Evolutionary conservation across 2,888 invertebrate genomes (phyloP), one percentile per base, ranked within the genome.

Genomic region (Dorcus hopei): DNA sequence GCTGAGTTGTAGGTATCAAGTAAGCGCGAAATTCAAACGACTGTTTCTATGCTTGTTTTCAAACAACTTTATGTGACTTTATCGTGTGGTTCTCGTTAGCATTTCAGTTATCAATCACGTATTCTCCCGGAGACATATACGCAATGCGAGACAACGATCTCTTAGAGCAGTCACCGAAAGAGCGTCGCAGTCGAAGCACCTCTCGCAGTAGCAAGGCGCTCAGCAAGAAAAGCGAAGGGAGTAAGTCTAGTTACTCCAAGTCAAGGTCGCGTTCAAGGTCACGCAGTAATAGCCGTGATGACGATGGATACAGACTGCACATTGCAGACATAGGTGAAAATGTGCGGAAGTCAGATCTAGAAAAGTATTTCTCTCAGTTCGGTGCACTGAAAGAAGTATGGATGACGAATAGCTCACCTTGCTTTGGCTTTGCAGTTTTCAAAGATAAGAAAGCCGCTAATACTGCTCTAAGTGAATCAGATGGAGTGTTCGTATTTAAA

Each of bases 381-480:
- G 85, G 84, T 1, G 75, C 75, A 16, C 66, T 84, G 14, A 77
- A 79, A 61, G 85, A 85, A 68, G 79, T 84, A 4, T 85, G 84
- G 84, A 78, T 85, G 72, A 84, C 84, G 0, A 80, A 81, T 61
- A 83, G 82, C 64, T 82, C 83, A 8, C 85, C 84, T 1, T 83
- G 83, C 67, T 85, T 84, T 77, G 84, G 84, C n/a, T 84, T 85
- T 75, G 80, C 83, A 51, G 83, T 83, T 8, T 85, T 77, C 71
- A 81, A 81, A 67, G 79, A 81, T 62, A 80, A 80, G 65, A 81
- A 82, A 65, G 80, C 82, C 72, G 83, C 83, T 14, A 78, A 76
- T 55, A 76, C 77, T 52, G 81, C 81, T 9, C 63, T 80, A 26
- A 78, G 77, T 66, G 78, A 75, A 52, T 75, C 77, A 19, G 80